phyloP scores from a whole-genome alignment of 2,797 vertebrate species.

The Odontamblyopus lacepedii region DNA sequence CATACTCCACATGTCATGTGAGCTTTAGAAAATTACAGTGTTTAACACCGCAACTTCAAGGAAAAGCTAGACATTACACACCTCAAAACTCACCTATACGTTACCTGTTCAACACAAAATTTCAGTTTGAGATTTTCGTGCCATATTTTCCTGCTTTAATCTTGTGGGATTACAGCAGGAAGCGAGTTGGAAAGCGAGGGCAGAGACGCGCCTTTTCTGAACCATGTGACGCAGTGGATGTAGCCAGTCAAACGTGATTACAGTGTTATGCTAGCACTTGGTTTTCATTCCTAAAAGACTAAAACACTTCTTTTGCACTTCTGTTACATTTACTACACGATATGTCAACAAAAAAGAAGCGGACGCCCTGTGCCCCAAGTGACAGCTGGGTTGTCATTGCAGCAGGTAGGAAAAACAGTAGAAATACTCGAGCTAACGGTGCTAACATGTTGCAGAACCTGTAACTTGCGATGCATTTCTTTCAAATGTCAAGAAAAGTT shows the following conservation, averaged over 20 bases:
- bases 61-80: not conserved
- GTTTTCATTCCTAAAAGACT: not conserved
- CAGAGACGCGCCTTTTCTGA: conserved; percentile 65
- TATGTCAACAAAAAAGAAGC: conserved; percentile 79
- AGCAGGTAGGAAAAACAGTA: conserved; percentile 66
- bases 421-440: not conserved
- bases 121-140: not conserved
- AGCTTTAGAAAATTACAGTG: not conserved
- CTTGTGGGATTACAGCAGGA: conserved; percentile 2
- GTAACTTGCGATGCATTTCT: not conserved
- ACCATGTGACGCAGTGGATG: conserved; percentile 20
- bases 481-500: not conserved
- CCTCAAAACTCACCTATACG: not conserved
- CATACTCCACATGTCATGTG: conserved; percentile 3
- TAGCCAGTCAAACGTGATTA: not conserved
- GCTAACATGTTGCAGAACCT: not conserved
- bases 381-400: conserved; percentile 81
- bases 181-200: not conserved
- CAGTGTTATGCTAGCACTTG: not conserved
- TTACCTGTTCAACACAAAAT: not conserved
- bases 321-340: not conserved
- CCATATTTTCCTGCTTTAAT: not conserved
- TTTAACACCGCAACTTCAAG: not conserved
- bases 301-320: not conserved
- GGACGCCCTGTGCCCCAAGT: conserved; percentile 45